Conservation (phyloP, 2,113 vertebrate species). For the Prionailurus viverrinus region DNA sequence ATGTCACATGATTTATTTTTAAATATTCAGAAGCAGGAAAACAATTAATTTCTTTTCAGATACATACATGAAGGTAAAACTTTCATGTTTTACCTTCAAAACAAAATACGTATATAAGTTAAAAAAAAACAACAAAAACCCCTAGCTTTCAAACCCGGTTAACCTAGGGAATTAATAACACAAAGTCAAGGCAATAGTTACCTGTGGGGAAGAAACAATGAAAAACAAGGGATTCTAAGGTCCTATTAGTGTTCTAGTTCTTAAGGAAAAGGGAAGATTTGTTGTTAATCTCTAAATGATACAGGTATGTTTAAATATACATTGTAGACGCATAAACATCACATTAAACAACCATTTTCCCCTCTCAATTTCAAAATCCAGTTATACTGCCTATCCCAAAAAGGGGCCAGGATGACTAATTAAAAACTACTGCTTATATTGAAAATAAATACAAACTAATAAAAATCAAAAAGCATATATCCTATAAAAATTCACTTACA, state of each 20-base stretch:
- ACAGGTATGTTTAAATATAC: neutral
- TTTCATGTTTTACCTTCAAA: neutral
- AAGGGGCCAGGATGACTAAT: neutral
- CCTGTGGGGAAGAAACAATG: neutral
- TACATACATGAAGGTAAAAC: neutral
- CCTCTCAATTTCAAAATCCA: conserved; percentile 41
- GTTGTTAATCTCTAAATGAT: neutral
- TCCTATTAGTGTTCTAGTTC: neutral
- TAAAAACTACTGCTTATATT: neutral
- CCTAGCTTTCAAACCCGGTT: neutral
- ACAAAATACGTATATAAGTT: neutral
- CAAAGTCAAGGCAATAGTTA: neutral
- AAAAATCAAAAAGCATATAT: neutral
- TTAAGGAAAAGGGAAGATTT: neutral
- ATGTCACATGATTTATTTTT: neutral
- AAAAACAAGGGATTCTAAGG: neutral
- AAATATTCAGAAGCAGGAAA: conserved; percentile 10
- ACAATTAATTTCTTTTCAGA: neutral
- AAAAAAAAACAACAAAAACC: neutral
- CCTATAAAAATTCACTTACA: conserved; percentile 55
- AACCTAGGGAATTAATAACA: neutral
- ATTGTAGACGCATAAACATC: neutral
- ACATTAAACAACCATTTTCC: neutral
- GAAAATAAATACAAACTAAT: conserved; percentile 4
- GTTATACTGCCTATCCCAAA: conserved; percentile 11